Conservation (phyloP, 2,113 vertebrate species). For the Ceyx margarethae region DNA sequence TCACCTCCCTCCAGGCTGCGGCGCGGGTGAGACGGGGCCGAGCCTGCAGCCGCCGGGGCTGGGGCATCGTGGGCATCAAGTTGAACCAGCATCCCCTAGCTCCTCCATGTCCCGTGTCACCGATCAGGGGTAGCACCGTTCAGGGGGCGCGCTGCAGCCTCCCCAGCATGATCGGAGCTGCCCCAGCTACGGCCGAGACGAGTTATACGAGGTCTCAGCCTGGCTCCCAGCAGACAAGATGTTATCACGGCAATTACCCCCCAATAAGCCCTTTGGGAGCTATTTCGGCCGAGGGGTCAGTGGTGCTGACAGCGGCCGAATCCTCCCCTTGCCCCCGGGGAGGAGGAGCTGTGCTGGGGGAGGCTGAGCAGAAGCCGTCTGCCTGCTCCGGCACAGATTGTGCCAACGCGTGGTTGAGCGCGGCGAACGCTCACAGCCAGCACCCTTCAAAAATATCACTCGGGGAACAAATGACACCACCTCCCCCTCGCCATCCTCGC, state of each 20-base stretch:
- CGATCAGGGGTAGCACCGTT: background rate
- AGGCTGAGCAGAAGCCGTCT: slow-evolving; percentile 37
- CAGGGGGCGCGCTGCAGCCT: background rate
- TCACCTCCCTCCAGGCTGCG: slow-evolving; percentile 66
- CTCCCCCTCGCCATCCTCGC: slow-evolving; percentile 42
- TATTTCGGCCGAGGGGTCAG: slow-evolving; percentile 42
- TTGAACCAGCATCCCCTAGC: background rate
- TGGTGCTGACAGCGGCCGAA: background rate
- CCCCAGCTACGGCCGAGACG: background rate
- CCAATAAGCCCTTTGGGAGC: slow-evolving; percentile 25
- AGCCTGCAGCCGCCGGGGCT: background rate
- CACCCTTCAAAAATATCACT: slow-evolving; percentile 62
- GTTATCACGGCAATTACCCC: slow-evolving; percentile 51
- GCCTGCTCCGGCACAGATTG: slow-evolving; percentile 45
- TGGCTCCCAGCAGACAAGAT: slow-evolving; percentile 19
- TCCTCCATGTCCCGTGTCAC: background rate
- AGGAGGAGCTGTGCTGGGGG: slow-evolving; percentile 28
- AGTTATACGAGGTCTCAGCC: slow-evolving; percentile 1
- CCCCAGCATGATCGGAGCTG: background rate
- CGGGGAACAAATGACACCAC: slow-evolving; percentile 59
- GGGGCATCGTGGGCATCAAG: background rate
- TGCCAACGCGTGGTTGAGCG: slow-evolving; percentile 52
- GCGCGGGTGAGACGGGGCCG: slow-evolving; percentile 34
- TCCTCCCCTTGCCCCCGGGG: background rate
- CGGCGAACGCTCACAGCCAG: slow-evolving; percentile 42